Conservation (phyloP, 2,113 vertebrate genomes). For the Cyprinodon tularosa region DNA sequence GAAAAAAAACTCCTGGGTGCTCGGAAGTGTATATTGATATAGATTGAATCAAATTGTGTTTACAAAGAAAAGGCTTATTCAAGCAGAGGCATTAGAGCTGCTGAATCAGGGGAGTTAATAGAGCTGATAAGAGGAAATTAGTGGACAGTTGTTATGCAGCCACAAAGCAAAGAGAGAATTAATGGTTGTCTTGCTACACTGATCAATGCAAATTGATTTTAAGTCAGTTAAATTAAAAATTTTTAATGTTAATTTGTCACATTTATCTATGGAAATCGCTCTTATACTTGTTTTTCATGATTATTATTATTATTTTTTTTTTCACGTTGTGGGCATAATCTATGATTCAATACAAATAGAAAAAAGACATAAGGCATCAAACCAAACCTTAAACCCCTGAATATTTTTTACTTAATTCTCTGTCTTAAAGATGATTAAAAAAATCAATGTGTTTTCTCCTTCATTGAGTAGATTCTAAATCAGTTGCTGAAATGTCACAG, state of each 20-base stretch:
- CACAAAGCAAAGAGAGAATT: not conserved
- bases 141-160: not conserved
- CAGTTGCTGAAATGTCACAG: slow-evolving; percentile 4
- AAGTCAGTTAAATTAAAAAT: slow-evolving; percentile 1
- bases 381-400: slow-evolving; percentile 4
- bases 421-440: slow-evolving; percentile 14
- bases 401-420: slow-evolving; percentile 5
- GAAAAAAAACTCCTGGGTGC: not conserved
- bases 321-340: not conserved
- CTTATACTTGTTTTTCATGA: not conserved
- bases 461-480: slow-evolving; percentile 4
- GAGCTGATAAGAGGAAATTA: not conserved
- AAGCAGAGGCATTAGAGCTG: not conserved
- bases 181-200: not conserved
- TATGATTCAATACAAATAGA: not conserved
- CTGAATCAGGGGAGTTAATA: not conserved
- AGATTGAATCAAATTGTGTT: not conserved
- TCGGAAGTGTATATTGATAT: not conserved
- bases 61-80: not conserved
- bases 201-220: slow-evolving; percentile 3
- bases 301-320: not conserved
- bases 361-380: slow-evolving; percentile 4
- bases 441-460: slow-evolving; percentile 13
- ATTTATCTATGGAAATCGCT: slow-evolving; percentile 3
- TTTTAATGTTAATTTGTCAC: not conserved